Evolutionary conservation across 2,797 vertebrate species (phyloP).

Genomic region (Spea hammondii): DNA sequence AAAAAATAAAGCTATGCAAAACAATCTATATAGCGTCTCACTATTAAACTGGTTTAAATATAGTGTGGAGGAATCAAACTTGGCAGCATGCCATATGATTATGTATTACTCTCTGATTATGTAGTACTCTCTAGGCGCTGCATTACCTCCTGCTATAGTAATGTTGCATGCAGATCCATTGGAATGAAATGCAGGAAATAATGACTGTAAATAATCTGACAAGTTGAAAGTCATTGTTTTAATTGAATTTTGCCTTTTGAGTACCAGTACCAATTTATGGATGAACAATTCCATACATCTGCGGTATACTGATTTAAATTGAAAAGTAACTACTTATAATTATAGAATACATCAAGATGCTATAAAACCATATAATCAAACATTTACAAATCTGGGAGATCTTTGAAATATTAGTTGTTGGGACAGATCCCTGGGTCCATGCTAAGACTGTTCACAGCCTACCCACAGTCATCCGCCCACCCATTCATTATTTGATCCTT

Average conservation of each 20-base stretch:
- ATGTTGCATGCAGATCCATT: neutral
- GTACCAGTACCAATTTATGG: neutral
- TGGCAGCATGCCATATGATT: slow-evolving; percentile 1
- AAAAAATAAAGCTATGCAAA: neutral
- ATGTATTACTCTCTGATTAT: neutral
- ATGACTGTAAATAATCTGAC: neutral
- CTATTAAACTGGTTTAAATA: neutral
- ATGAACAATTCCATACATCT: neutral
- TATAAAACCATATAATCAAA: neutral
- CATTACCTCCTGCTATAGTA: neutral
- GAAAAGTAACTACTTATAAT: neutral
- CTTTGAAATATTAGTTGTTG: neutral
- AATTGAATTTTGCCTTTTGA: neutral
- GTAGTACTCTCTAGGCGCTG: neutral
- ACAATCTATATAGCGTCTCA: neutral
- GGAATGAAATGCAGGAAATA: slow-evolving; percentile 7
- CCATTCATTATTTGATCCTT: too few relatives aligned
- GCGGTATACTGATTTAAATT: neutral
- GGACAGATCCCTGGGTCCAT: too few relatives aligned
- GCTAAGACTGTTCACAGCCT: too few relatives aligned
- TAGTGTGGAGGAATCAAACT: neutral
- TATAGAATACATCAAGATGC: neutral
- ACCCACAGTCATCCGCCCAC: too few relatives aligned
- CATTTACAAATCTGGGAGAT: neutral
- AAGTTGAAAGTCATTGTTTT: neutral